These are phyloP conservation scores for Atethmia centrago DNA, from an alignment of 2,888 invertebrate species.

Conservation along the genomic window DNA sequence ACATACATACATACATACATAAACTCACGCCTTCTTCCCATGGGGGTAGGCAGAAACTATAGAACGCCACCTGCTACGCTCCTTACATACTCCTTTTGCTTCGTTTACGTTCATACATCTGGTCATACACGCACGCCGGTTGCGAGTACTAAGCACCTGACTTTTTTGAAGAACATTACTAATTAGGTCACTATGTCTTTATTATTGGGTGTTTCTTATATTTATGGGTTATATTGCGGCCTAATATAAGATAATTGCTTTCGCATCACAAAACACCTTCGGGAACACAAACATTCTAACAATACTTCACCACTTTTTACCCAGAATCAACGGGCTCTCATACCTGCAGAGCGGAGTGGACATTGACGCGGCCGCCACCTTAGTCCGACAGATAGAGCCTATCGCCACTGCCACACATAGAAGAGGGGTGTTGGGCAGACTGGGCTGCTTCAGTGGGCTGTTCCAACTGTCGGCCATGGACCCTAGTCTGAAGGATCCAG, in stretches of 20 bases:
- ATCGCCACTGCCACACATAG: slow-evolving; percentile 94
- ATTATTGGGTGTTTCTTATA: neutral
- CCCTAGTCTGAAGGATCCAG: slow-evolving; percentile 93
- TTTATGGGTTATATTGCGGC: neutral
- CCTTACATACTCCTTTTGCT: too few species aligned
- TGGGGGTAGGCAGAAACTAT: too few species aligned
- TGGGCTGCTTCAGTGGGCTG: slow-evolving; percentile 98
- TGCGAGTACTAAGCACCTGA: too few species aligned
- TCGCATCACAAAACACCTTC: neutral
- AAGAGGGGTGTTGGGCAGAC: slow-evolving; percentile 94
- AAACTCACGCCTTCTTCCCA: too few species aligned
- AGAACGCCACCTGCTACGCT: too few species aligned
- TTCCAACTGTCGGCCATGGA: slow-evolving; percentile 95
- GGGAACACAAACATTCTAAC: neutral
- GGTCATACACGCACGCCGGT: too few species aligned
- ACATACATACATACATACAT: too few species aligned
- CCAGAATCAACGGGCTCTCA: slow-evolving; percentile 92
- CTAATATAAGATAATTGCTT: neutral
- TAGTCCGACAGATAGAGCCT: slow-evolving; percentile 96
- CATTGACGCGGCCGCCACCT: slow-evolving; percentile 96
- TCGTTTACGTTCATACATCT: too few species aligned
- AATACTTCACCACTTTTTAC: slow-evolving; percentile 25
- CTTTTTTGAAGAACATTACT: too few species aligned
- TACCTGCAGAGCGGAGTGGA: slow-evolving; percentile 98
- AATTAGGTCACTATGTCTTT: too few species aligned